phyloP scores from a whole-genome alignment of 64 coral and sea anemone genomes.

The Porites lutea region DNA sequence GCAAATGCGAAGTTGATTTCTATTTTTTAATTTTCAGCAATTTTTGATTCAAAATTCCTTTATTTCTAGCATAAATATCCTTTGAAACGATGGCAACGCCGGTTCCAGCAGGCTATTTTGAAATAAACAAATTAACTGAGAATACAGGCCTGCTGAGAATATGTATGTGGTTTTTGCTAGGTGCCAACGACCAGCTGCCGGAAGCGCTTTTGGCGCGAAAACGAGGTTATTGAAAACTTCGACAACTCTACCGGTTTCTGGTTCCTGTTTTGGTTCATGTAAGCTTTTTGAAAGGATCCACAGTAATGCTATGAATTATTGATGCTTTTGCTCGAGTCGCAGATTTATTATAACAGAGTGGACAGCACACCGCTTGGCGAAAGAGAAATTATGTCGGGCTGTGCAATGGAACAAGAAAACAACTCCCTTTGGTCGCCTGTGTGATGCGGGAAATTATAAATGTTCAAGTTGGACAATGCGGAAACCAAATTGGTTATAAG shows the following conservation, averaged over 20 bases:
- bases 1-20: no score
- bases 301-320: slow-evolving; percentile 56
- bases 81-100: no score
- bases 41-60: no score
- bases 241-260: slow-evolving; percentile 61
- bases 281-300: slow-evolving; percentile 27
- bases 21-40: no score
- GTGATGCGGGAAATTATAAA: slow-evolving; percentile 97
- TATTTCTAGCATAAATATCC: no score
- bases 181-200: neutral
- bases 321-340: slow-evolving; percentile 18
- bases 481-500: slow-evolving; percentile 97
- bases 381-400: slow-evolving; percentile 10
- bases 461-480: slow-evolving; percentile 96
- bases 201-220: slow-evolving; percentile 36
- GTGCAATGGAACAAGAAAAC: neutral
- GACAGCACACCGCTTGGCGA: neutral
- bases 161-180: no score
- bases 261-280: slow-evolving; percentile 56
- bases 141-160: no score
- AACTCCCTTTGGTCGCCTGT: neutral
- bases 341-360: slow-evolving; percentile 37
- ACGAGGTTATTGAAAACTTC: slow-evolving; percentile 43
- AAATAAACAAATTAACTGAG: no score
- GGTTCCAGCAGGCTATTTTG: no score